Base-by-base conservation (phyloP, 2,888 invertebrate genomes). In the Anorthoa munda region DNA sequence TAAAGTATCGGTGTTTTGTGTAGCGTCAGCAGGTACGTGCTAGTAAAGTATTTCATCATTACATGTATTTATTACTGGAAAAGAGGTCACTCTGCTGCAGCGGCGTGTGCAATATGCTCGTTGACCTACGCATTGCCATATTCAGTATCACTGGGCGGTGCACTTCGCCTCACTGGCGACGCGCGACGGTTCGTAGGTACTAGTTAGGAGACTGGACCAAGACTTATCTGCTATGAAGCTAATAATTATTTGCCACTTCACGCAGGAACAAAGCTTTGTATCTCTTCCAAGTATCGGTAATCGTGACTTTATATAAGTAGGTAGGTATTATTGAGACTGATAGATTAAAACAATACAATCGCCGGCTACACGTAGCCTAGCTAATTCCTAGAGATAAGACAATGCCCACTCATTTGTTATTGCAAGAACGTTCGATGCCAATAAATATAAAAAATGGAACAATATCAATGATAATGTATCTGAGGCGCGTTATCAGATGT, bases 381-480 rank as follows among this genome's bases (percentile, higher is more conserved):
- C 84, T 91, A 90, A 90, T 90, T 89, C 86, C 82, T 80, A 81
- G 72, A 91, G 94, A 94, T 94, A 95, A 94, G 91, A 92, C 93
- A 92, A 92, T 92, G 81, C 86, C 89, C 89, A 88, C 85, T 89
- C 87, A 84, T 87, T 90, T 90, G 86, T 90, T 90, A 89, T 92
- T 90, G 89, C 89, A 90, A 88, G 91, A 92, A 90, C 87, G 86
- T 92, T 90, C 90, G 89, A 91, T 86, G 83, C 83, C 87, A 89
- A 81, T 84, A 92, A 89, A 87, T 83, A 82, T 80, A 86, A 88
- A 91, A 88, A 89, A 87, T 86, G 79, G 87, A 92, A 90, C 90
- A 92, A 91, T 92, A 93, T 93, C 93, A 83, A 82, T 89, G 94
- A 95, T 95, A 93, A 88, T 91, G 80, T 92, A 93, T 93, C 91